Percentiles rank a stretch among this genome's conserved stretches.
These are phyloP conservation scores for Cydia pomonella DNA, from an alignment of 1,140 invertebrate genomes.

Conservation along the genomic window DNA sequence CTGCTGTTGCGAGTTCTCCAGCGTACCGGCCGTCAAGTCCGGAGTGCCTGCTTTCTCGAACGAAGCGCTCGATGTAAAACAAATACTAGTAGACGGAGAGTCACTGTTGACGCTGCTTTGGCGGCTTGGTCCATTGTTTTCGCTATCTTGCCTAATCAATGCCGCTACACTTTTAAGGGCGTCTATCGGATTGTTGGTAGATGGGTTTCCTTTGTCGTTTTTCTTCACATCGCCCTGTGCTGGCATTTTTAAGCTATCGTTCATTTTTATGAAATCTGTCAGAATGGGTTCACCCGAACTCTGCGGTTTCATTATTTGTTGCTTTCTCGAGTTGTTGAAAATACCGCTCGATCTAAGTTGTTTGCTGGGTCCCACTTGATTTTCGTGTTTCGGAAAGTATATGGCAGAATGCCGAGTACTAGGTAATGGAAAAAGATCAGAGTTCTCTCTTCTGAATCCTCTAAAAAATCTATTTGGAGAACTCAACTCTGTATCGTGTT, in stretches of 20 bases:
- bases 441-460: constrained; percentile 90
- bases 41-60: constrained; percentile 61
- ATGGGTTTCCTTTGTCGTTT: constrained; percentile 53
- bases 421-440: constrained; percentile 87
- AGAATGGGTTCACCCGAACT: constrained; percentile 85
- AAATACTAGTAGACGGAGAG: constrained; percentile 70
- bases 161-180: constrained; percentile 71
- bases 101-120: constrained; percentile 70
- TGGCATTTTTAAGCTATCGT: constrained; percentile 77
- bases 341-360: constrained; percentile 83
- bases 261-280: constrained; percentile 86
- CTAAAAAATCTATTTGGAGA: constrained; percentile 85
- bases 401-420: constrained; percentile 89
- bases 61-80: constrained; percentile 56
- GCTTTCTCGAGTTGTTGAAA: constrained; percentile 84
- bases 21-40: constrained; percentile 64
- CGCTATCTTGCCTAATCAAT: constrained; percentile 67
- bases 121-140: constrained; percentile 57
- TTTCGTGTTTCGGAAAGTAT: constrained; percentile 80
- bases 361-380: constrained; percentile 72
- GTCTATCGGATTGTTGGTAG: constrained; percentile 63
- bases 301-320: constrained; percentile 75
- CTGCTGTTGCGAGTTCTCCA: constrained; percentile 44
- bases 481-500: constrained; percentile 86
- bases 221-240: constrained; percentile 62